These are phyloP conservation scores for Sarcophaga subvicina DNA, from an alignment of 2,888 invertebrate species.

Conservation along the genomic window DNA sequence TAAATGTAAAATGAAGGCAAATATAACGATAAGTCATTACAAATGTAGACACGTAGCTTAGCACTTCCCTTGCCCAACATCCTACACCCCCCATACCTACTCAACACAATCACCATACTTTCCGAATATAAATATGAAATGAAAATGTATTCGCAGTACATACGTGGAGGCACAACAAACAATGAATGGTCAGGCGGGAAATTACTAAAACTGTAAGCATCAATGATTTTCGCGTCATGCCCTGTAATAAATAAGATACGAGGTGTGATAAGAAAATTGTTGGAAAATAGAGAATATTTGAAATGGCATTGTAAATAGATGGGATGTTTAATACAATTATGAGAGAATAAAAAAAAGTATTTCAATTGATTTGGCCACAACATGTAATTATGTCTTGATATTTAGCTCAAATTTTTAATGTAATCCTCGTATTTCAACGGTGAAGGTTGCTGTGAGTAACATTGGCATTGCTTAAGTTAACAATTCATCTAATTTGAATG, in stretches of 20 bases:
- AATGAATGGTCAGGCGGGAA: conserved; percentile 72
- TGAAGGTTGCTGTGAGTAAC: neutral
- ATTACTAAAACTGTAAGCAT: conserved; percentile 74
- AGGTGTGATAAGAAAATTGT: conserved; percentile 11
- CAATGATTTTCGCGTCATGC: conserved; percentile 73
- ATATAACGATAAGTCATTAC: conserved; percentile 79
- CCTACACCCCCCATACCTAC: neutral
- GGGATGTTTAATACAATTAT: too few relatives aligned
- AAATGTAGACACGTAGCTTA: conserved; percentile 70
- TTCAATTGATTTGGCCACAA: too few relatives aligned
- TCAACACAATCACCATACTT: neutral
- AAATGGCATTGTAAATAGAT: too few relatives aligned
- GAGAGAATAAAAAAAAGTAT: too few relatives aligned
- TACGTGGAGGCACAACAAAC: conserved; percentile 28
- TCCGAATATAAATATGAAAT: neutral
- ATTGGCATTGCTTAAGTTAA: conserved; percentile 64
- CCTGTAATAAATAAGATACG: conserved; percentile 15
- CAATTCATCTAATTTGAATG: conserved; percentile 81
- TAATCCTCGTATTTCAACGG: neutral
- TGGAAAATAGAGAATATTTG: too few relatives aligned
- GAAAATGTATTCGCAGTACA: neutral
- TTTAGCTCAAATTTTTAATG: neutral
- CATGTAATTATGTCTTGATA: too few relatives aligned
- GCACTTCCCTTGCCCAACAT: conserved; percentile 14
- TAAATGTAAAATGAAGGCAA: conserved; percentile 58